Evolutionary conservation across 2,113 vertebrate genomes (phyloP), one percentile per base, ranked within the genome.

Genomic region (Psettodes erumei): DNA sequence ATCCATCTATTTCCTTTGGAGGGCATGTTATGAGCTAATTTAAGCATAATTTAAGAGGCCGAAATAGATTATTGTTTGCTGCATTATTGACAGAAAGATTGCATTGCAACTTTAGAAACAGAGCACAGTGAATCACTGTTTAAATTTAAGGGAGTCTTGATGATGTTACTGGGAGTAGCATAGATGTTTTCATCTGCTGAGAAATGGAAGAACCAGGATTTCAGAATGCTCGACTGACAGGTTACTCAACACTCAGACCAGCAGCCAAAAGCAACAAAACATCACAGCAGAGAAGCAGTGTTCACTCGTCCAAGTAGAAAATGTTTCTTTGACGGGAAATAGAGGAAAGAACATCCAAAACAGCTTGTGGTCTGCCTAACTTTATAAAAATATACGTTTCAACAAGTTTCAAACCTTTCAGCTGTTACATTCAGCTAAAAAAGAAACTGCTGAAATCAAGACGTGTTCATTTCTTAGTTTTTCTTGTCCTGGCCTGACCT

Each of bases 181-280:
- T 32, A 25, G 2, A 3, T 69, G 40, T 48, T 51, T 72, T 40
- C 47, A 53, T 43, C 33, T 25, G 21, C 27, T 59, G 21, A 59
- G 55, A 79, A 63, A 68, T 43, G 18, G 58, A 77, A 71, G 37
- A 74, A 53, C 18, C 51, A 62, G 51, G 28, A 69, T 75, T 83
- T 75, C 35, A 65, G 27, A 62, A 19, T 65, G 9, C 42, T 71
- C 56, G 60, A 63, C 56, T 71, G 51, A 75, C 59, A 35, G 32
- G 12, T 62, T 60, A 65, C 48, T 69, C 30, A 69, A 33, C 27
- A 64, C 25, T 51, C 25, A 56, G 27, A 64, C 32, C 23, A 47
- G 68, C 50, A 51, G 80, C 64, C 58, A 72, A 84, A 58, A 48
- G 35, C 16, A 65, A 28, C 60, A 67, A 23, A 53, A 28, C 53